Conservation (phyloP, 2,797 vertebrate genomes). For the Anisognathus igniventris region DNA sequence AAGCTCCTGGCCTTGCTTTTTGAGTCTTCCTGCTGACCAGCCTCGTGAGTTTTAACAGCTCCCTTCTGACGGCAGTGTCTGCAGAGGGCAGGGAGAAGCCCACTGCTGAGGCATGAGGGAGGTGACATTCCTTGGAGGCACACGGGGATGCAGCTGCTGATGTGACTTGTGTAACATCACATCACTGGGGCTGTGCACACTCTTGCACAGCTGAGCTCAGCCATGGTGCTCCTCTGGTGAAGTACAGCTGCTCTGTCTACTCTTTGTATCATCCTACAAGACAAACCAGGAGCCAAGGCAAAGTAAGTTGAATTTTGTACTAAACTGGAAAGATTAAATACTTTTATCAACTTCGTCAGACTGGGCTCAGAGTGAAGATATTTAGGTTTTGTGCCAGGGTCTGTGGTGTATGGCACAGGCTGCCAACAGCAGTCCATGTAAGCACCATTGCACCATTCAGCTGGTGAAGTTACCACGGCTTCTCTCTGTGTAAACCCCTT, state of each 20-base stretch:
- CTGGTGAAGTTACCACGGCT: background rate
- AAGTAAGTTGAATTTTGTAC: background rate
- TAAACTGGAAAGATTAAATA: background rate
- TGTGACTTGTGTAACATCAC: background rate
- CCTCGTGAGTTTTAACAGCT: background rate
- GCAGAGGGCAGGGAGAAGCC: background rate
- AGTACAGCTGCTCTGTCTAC: background rate
- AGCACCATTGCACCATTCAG: no score
- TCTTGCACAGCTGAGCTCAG: background rate
- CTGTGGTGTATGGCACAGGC: background rate
- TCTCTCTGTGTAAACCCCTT: background rate
- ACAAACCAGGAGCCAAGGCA: background rate
- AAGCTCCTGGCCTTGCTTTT: background rate
- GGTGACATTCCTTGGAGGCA: background rate
- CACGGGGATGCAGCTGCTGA: background rate
- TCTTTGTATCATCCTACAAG: background rate
- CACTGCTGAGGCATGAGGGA: rapidly evolving
- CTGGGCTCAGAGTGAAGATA: background rate
- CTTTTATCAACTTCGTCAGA: background rate
- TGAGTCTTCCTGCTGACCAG: background rate
- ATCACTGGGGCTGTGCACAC: background rate
- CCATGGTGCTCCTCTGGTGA: background rate
- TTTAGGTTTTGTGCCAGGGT: background rate
- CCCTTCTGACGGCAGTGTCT: background rate
- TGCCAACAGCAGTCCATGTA: rapidly evolving